Percentiles rank a stretch among this genome's conserved stretches.
Evolutionary conservation across 2,797 vertebrate species (phyloP).

Genomic region (Phrynocephalus vlangalii): DNA sequence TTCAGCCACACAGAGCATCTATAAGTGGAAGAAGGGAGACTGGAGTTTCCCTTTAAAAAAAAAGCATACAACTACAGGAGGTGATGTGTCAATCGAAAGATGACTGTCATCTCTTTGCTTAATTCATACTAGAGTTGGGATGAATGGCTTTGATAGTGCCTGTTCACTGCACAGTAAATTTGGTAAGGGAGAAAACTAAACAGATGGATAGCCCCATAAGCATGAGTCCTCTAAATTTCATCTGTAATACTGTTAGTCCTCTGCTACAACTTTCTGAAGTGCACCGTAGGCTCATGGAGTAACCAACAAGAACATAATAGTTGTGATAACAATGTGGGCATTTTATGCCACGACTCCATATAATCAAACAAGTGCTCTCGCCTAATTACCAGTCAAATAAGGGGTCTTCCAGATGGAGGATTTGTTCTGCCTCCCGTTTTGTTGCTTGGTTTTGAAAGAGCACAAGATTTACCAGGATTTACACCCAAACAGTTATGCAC

Average conservation of each 20-base stretch:
- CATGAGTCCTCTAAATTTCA: not conserved
- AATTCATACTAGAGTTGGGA: not conserved
- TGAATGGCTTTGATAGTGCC: not conserved
- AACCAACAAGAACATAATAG: not conserved
- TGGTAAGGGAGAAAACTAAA: not conserved
- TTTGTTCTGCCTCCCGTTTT: too few relatives aligned
- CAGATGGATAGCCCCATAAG: not conserved
- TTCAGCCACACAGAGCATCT: constrained; percentile 46
- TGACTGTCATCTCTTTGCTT: not conserved
- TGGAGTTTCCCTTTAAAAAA: not conserved
- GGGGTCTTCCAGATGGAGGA: too few relatives aligned
- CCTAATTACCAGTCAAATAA: too few relatives aligned
- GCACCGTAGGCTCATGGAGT: not conserved
- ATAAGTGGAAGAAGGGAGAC: constrained; percentile 28
- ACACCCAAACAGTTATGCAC: too few relatives aligned
- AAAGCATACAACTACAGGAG: constrained; percentile 4
- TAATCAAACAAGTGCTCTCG: too few relatives aligned
- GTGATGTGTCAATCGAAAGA: constrained; percentile 20
- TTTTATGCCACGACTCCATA: not conserved
- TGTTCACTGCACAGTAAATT: not conserved
- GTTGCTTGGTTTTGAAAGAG: too few relatives aligned
- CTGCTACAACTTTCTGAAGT: not conserved
- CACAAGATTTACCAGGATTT: too few relatives aligned
- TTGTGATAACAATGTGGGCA: not conserved
- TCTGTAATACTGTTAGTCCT: not conserved